phyloP scores from a whole-genome alignment of 92 coral and sea anemone species.

The Parazoanthus darwini region DNA sequence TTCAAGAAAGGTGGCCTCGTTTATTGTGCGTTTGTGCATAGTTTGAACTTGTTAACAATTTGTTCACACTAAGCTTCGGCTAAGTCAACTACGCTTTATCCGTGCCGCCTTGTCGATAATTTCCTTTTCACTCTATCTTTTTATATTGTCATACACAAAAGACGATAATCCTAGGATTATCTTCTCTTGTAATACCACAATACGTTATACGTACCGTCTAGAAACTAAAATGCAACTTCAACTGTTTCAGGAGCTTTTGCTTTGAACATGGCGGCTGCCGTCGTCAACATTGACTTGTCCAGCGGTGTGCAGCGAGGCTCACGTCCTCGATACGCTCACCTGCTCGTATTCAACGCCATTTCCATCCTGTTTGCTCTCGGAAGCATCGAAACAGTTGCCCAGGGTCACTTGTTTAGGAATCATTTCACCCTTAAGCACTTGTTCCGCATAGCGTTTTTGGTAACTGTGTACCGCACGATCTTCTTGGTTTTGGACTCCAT shows the following conservation, averaged over 20 bases:
- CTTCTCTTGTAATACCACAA: too few species aligned
- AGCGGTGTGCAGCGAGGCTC: not conserved
- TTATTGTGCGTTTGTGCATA: too few species aligned
- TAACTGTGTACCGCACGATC: constrained; percentile 36
- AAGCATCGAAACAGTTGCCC: constrained; percentile 12
- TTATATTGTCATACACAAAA: too few species aligned
- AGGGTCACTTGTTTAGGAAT: constrained; percentile 26
- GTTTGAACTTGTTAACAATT: too few species aligned
- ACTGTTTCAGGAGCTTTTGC: constrained; percentile 28
- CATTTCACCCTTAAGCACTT: constrained; percentile 29
- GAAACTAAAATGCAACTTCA: too few species aligned
- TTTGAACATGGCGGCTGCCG: constrained; percentile 38
- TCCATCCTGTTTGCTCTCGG: constrained; percentile 19
- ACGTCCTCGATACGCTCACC: constrained; percentile 15
- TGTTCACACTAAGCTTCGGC: too few species aligned
- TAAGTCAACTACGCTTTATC: too few species aligned
- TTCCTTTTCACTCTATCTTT: too few species aligned
- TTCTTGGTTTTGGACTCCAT: constrained; percentile 32
- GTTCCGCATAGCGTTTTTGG: constrained; percentile 32
- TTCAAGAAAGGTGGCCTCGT: too few species aligned
- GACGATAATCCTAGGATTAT: too few species aligned
- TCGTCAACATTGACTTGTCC: constrained; percentile 34
- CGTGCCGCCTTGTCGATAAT: too few species aligned
- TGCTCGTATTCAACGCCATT: constrained; percentile 17
- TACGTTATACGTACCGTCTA: too few species aligned